Evolutionary conservation across 2,797 vertebrate genomes (phyloP).

Genomic region (Uromys caudimaculatus): DNA sequence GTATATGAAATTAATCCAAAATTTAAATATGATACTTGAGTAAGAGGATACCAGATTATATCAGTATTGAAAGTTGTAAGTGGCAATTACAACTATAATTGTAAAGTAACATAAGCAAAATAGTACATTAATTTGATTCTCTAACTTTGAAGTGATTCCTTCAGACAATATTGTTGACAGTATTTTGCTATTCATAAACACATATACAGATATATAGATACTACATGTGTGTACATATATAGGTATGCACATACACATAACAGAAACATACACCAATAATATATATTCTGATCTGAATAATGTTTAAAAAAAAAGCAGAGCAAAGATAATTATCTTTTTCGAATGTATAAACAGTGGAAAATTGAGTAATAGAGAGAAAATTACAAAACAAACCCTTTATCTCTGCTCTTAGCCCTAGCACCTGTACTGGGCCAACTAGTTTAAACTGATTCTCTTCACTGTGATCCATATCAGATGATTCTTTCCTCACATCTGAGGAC

Average conservation of each 20-base stretch:
- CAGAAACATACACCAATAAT: neutral
- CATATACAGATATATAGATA: neutral
- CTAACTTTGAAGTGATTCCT: neutral
- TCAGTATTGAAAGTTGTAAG: neutral
- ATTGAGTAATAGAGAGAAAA: neutral
- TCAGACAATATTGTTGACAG: neutral
- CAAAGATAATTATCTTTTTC: neutral
- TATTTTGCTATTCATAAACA: neutral
- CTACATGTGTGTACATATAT: neutral
- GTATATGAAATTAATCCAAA: neutral
- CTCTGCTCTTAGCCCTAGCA: neutral
- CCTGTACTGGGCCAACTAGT: neutral
- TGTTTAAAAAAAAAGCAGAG: neutral
- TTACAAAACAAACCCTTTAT: neutral
- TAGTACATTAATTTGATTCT: neutral
- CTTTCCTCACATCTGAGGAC: neutral
- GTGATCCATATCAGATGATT: neutral
- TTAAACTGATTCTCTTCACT: neutral
- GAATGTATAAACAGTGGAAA: neutral
- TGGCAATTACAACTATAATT: neutral
- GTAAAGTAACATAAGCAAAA: neutral
- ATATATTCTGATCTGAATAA: neutral
- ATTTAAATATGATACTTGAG: neutral
- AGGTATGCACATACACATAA: neutral
- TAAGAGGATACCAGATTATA: neutral